phyloP scores from a whole-genome alignment of 2,113 vertebrate genomes.

The Scortum barcoo region DNA sequence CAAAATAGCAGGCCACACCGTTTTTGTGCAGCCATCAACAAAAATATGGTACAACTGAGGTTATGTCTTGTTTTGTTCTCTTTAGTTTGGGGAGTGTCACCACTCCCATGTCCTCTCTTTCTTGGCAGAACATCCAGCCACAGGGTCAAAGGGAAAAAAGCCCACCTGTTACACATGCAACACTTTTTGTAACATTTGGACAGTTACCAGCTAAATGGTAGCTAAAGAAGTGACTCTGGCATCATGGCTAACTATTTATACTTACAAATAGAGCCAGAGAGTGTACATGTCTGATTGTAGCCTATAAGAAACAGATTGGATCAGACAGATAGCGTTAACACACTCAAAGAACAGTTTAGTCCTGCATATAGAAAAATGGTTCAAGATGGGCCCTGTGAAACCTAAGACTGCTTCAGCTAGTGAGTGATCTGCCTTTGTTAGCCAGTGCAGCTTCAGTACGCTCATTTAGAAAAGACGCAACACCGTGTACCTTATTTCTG shows the following conservation, averaged over 20 bases:
- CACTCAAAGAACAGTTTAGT: conserved; percentile 46
- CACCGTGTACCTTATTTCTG: conserved; percentile 14
- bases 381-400: conserved; percentile 66
- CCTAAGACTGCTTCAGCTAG: conserved; percentile 29
- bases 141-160: conserved; percentile 40
- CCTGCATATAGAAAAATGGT: conserved; percentile 52
- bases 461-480: conserved; percentile 13
- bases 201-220: conserved; percentile 19
- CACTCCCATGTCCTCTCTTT: conserved; percentile 55
- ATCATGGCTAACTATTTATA: not conserved
- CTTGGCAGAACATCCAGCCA: conserved; percentile 32
- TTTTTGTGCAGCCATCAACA: conserved; percentile 1
- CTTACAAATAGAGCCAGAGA: not conserved
- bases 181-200: not conserved
- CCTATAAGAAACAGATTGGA: conserved; percentile 37
- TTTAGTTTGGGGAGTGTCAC: conserved; percentile 21
- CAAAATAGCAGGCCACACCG: conserved; percentile 31
- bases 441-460: not conserved
- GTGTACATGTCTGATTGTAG: conserved; percentile 1
- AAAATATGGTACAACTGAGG: conserved; percentile 29
- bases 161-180: conserved; percentile 45
- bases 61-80: conserved; percentile 54
- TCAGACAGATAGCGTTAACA: conserved; percentile 39
- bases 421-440: conserved; percentile 45
- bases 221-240: conserved; percentile 7